Evolutionary conservation across 2,113 vertebrate species (phyloP), one percentile per base, ranked within the genome.

Genomic region (Tachuris rubrigastra): DNA sequence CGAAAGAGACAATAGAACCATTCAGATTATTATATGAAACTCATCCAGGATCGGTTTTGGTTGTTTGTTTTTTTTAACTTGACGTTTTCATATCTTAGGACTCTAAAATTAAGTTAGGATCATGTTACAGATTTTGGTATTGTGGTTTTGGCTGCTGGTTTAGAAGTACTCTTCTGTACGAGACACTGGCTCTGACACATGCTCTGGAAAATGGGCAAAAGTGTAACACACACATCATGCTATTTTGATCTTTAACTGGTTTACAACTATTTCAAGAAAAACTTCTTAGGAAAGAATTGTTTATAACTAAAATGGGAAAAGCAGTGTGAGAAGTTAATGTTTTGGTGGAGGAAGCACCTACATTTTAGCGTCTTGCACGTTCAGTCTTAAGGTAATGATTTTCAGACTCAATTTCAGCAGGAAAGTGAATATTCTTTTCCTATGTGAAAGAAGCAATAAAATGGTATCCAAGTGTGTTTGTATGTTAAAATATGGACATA

Each of bases 211-310:
- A 28, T 6, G 9, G 5, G 33, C 50, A 74, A 47, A 39, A 62
- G 5, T 19, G 10, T 37, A 46, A 50, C 8, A 41, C 8, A 41
- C 9, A 4, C 6, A 5, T 30, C 1, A 1, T 9, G 1, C 28
- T 3, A 0, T 79, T 94, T 73, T 83, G 27, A 31, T 91, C 67
- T 68, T 73, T 71, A 66, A 2, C 16, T 77, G 50, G 31, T 93
- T 89, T 68, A n/a, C 23, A 49, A 28, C 37, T 81, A 23, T 55
- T 92, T 72, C 22, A 63, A 59, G 47, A 77, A 86, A 94, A 79
- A 23, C 19, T 78, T 50, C 14, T 37, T n/a, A 24, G 1, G 5
- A 67, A 83, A 68, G 3, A 87, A 42, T 50, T 83, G 62, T 82
- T 72, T 67, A 16, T 58, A 69, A 95, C 56, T 49, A 39, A 80